Evolutionary conservation across 1,140 invertebrate species (phyloP).

Genomic region (Hermetia illucens): DNA sequence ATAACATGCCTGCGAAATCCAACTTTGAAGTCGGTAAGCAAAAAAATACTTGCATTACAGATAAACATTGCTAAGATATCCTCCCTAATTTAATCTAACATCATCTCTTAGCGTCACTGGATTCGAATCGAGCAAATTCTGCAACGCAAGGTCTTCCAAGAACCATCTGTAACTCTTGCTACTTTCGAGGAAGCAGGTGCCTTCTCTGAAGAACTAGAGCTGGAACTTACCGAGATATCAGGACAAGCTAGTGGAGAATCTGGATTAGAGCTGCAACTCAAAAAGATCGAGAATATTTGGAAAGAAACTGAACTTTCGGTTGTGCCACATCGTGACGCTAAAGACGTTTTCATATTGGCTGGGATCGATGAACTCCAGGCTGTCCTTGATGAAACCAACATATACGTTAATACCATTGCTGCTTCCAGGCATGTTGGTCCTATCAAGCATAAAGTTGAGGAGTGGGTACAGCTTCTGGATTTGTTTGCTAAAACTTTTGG

Average conservation of each 20-base stretch:
- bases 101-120: slow-evolving; percentile 54
- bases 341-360: slow-evolving; percentile 69
- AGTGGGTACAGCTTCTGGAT: slow-evolving; percentile 61
- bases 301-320: slow-evolving; percentile 61
- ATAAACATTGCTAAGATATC: background rate
- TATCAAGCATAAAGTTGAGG: slow-evolving; percentile 63
- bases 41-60: background rate
- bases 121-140: slow-evolving; percentile 60
- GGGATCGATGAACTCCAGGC: slow-evolving; percentile 71
- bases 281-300: slow-evolving; percentile 74
- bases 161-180: slow-evolving; percentile 47
- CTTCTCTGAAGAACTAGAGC: slow-evolving; percentile 42
- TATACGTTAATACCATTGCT: slow-evolving; percentile 70
- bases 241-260: slow-evolving; percentile 73
- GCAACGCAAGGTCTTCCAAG: slow-evolving; percentile 51
- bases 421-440: slow-evolving; percentile 70
- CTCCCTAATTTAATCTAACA: slow-evolving; percentile 1
- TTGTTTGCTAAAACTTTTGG: slow-evolving; percentile 59
- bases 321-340: slow-evolving; percentile 58
- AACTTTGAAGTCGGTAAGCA: slow-evolving; percentile 18
- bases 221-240: slow-evolving; percentile 69
- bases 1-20: slow-evolving; percentile 25
- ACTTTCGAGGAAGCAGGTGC: slow-evolving; percentile 54
- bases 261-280: slow-evolving; percentile 59
- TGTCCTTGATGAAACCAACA: slow-evolving; percentile 69